Percentiles rank a stretch among this genome's conserved stretches.
Conservation (phyloP, 2,888 invertebrate species). For the Stenotaenia linearis region DNA sequence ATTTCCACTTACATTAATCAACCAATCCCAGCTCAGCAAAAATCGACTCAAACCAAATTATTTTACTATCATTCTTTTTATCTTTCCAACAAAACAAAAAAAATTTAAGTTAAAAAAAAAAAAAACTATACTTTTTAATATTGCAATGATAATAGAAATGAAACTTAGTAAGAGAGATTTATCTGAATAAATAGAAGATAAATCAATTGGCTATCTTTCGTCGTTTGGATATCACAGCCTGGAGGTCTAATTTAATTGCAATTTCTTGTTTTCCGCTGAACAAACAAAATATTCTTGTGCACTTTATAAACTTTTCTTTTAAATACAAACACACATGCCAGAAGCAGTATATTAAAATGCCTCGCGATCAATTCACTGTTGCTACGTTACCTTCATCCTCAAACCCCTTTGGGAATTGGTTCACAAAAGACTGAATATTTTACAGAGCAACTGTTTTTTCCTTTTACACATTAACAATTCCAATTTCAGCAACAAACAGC, state of each 20-base stretch:
- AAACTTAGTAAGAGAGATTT: background rate
- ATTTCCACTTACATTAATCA: no score
- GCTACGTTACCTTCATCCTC: conserved; percentile 7
- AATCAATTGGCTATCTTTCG: background rate
- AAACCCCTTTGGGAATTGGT: conserved; percentile 6
- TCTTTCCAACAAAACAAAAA: no score
- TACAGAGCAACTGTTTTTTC: background rate
- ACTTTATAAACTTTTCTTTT: conserved; percentile 9
- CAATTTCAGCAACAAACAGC: background rate
- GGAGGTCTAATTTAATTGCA: conserved; percentile 15
- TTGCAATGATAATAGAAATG: background rate
- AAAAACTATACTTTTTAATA: background rate
- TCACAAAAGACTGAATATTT: conserved; percentile 10
- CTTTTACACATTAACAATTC: background rate
- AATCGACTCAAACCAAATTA: no score
- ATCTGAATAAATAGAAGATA: background rate
- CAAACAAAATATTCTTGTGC: background rate
- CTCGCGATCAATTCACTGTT: conserved; percentile 11
- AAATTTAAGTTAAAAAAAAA: background rate
- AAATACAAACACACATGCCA: conserved; percentile 10
- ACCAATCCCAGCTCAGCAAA: no score
- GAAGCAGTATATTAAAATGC: background rate
- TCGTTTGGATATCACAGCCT: background rate
- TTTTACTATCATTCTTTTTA: no score
- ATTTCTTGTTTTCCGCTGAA: conserved; percentile 1